Evolutionary conservation across 2,113 vertebrate genomes (phyloP).

Genomic region (Paradoxurus hermaphroditus): DNA sequence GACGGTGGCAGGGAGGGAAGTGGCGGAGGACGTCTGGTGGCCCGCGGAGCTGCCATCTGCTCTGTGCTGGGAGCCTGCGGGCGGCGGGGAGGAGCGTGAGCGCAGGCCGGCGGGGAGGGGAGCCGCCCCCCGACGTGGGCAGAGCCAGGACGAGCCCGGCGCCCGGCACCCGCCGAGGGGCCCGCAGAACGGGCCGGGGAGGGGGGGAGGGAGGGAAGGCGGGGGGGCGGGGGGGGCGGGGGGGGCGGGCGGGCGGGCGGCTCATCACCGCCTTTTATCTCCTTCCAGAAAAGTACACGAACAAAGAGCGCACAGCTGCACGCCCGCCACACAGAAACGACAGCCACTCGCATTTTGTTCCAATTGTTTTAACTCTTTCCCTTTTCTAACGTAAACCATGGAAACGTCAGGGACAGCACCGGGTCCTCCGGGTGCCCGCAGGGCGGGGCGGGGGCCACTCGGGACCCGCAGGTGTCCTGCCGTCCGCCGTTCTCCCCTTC

Average conservation of each 20-base stretch:
- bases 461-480: background rate
- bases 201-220: background rate
- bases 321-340: background rate
- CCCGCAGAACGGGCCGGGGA: background rate
- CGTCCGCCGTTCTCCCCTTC: background rate
- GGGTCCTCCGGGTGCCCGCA: background rate
- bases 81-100: background rate
- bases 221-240: background rate
- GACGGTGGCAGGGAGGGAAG: fast-evolving
- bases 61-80: background rate
- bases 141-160: background rate
- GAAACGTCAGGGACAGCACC: background rate
- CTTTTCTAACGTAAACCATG: conserved; percentile 19
- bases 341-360: background rate
- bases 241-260: background rate
- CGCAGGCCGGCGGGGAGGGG: background rate
- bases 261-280: background rate
- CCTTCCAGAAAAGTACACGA: background rate
- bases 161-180: background rate
- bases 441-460: background rate
- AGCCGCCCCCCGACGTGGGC: fast-evolving
- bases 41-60: background rate
- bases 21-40: background rate
- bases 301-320: conserved; percentile 64
- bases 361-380: background rate